Base-by-base conservation (phyloP, 1,140 invertebrate genomes). In the Cephus cinctus region DNA sequence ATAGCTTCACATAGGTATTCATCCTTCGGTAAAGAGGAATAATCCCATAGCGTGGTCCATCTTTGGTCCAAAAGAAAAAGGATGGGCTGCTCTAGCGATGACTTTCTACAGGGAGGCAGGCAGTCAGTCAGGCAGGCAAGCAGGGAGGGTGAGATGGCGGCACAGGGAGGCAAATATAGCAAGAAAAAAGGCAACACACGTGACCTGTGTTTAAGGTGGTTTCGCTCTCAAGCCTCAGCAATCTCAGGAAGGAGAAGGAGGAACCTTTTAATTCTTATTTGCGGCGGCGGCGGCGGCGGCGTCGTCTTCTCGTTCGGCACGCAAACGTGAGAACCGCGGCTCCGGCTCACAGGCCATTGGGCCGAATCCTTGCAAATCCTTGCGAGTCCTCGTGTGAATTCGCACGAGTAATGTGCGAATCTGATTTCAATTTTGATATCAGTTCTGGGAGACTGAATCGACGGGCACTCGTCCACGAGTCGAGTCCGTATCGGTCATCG, bases 401-500 rank as follows among this genome's bases (percentile, higher is more conserved):
- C 45, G 45, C 36, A 40, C 45, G 45, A 38, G 39, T n/a, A 49
- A 35, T 45, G 43, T 20, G 22, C 34, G 34, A 39, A 40, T 27
- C 30, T 38, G 36, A 25, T 39, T 38, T 27, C 36, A 39, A 47
- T 39, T 18, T 47, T 31, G 32, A 38, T 39, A 40, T 39, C 46
- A 40, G 31, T 41, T 39, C 36, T 41, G 35, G 20, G n/a, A n/a
- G n/a, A n/a, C n/a, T n/a, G n/a, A n/a, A n/a, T n/a, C n/a, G n/a
- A n/a, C n/a, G n/a, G n/a, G n/a, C n/a, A n/a, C n/a, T n/a, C n/a
- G n/a, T n/a, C n/a, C n/a, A n/a, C n/a, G n/a, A n/a, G n/a, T n/a
- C n/a, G 27, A 35, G 22, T 25, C 18, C 54, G 34, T 73, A 73
- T 73, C 71, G 66, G 65, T 70, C 60, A 73, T 69, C 71, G 61